Base-by-base conservation (phyloP, 2,797 vertebrate genomes). In the Petrocephalus schoutedeni region DNA sequence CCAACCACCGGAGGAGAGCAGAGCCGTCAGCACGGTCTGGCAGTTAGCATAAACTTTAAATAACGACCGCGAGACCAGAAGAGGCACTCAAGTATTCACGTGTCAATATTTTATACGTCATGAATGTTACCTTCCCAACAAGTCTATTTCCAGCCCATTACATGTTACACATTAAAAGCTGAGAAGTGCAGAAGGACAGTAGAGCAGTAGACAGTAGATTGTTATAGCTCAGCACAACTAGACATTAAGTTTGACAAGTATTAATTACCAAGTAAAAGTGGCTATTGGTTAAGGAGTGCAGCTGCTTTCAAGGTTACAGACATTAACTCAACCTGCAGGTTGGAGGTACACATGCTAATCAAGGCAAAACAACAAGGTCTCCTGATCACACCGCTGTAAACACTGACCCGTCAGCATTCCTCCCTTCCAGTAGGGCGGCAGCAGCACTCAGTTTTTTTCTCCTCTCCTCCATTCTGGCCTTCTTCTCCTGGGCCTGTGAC, bases 341-440 rank as follows among this genome's bases (percentile, higher is more conserved):
- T 51, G 19, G 41, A 45, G 49, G 19, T 51, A n/a, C 7, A 21
- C 21, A 45, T 51, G 7, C 9, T 16, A 21, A 28, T 49, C 36
- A 80, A 21, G 41, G 36, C n/a, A 21, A 19, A 49, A 16, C 14
- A 49, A 41, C 36, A 8, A 67, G 3, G 32, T 71, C 77, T 21
- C 36, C 8, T 4, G 41, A 9, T 12, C 9, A 32, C 45, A 53
- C 10, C 28, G 3, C 80, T 28, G 8, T 14, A 0, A 86, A 91
- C 58, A 95, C 97, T 87, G 58, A 99, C 98, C 98, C 98, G 88
- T 99, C 98, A 1, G 97, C 98, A 6, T 99, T 96, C 92, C 93
- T 97, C 89, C 95, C 95, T 89, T 94, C 92, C 91, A 99, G 92
- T 89, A 97, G 92, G 67, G 96, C 94, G 23, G 97, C 97, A 21